Base-by-base conservation (phyloP, 2,888 invertebrate species). In the Encarsia formosa region DNA sequence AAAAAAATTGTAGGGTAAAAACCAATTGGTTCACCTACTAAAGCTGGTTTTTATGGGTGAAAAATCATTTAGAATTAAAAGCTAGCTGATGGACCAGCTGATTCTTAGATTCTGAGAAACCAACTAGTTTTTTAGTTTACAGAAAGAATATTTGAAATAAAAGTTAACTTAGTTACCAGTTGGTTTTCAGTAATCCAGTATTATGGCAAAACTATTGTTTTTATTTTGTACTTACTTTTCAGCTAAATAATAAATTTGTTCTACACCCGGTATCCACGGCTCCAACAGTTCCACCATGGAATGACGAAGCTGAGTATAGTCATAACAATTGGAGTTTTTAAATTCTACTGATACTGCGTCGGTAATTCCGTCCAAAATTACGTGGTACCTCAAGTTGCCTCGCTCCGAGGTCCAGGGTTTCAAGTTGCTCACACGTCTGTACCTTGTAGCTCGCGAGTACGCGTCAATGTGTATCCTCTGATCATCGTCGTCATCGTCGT, bases 231-330 rank as follows among this genome's bases (percentile, higher is more conserved):
- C 61, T 60, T 62, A 70, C 69, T 51, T 49, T 15, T 46, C 52
- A 5, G 63, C 61, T 26, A 68, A 63, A 59, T 63, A 64, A 42
- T 52, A 57, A 43, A 63, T 49, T 60, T 67, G 69, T 2, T 59
- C 61, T 16, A 59, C 51, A 9, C 62, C 65, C 8, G 63, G 45
- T 49, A 62, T 61, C 62, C 65, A 64, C 20, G 65, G 59, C 54
- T 72, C 71, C 11, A 65, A 6, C 18, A 70, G 51, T 60, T 72
- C 68, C 22, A 66, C 59, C 22, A 64, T 58, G 23, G 58, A 63
- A 32, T 63, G 57, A 32, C 55, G 53, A 4, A 34, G 19, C 54
- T 59, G 51, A n/a, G 54, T 58, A 37, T 39, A 41, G n/a, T 63
- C 57, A 5, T 34, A 24, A 38, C 70, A 70, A 41, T 59, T 53